These are phyloP conservation scores for Fundulus diaphanus DNA, from an alignment of 2,797 vertebrate species.

Conservation along the genomic window DNA sequence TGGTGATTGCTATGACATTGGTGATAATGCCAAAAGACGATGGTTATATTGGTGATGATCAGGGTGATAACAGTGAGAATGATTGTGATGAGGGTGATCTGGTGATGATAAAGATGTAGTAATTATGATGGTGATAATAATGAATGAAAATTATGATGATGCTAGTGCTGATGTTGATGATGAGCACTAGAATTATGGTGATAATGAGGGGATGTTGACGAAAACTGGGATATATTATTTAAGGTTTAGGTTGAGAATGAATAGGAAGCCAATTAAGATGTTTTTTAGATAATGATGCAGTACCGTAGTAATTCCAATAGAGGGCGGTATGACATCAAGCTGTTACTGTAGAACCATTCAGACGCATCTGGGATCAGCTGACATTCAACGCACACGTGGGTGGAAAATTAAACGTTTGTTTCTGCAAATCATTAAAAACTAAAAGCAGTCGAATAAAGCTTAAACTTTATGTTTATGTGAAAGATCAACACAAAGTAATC, in stretches of 20 bases:
- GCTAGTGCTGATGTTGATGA: not conserved
- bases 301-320: constrained; percentile 12
- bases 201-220: no score
- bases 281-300: not conserved
- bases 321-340: constrained; percentile 12
- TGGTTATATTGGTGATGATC: not conserved
- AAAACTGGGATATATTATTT: no score
- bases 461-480: not conserved
- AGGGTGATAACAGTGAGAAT: no score
- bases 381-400: not conserved
- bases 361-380: not conserved
- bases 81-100: no score
- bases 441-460: not conserved
- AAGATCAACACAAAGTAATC: not conserved
- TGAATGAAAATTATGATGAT: no score
- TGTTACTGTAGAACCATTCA: not conserved
- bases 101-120: not conserved
- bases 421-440: not conserved
- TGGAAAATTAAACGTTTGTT: not conserved
- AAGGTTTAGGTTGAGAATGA: no score
- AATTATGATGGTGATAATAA: no score
- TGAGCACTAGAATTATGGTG: not conserved
- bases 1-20: not conserved
- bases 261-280: not conserved
- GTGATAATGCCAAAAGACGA: no score